Percentiles rank a stretch among this genome's conserved stretches.
These are phyloP conservation scores for Syngnathus rostellatus DNA, from an alignment of 2,797 vertebrate species.

Conservation along the genomic window DNA sequence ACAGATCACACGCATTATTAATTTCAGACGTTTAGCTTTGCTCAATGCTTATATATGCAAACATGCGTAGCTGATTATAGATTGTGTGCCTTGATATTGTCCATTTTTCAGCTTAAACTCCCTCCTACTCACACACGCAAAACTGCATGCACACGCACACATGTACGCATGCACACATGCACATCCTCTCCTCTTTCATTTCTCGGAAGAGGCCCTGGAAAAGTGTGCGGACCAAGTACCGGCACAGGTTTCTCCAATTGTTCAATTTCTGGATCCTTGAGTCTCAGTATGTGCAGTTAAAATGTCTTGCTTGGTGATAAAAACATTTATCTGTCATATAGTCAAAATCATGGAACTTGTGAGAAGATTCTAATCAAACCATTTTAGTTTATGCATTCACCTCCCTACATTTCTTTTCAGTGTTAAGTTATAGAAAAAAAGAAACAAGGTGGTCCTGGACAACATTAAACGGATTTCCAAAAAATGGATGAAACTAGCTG, in stretches of 20 bases:
- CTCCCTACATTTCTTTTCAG: not conserved
- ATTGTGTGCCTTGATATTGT: slow-evolving; percentile 44
- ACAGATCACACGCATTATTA: not conserved
- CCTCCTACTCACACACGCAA: slow-evolving; percentile 15
- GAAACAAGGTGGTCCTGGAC: not conserved
- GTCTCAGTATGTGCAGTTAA: not conserved
- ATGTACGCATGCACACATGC: slow-evolving; percentile 12
- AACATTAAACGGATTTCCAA: too few species aligned
- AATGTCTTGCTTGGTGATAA: not conserved
- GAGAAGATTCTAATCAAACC: not conserved
- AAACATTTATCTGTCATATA: not conserved
- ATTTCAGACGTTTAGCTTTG: not conserved
- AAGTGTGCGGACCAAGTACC: slow-evolving; percentile 33
- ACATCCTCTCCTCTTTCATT: slow-evolving; percentile 24
- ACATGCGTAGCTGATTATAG: slow-evolving; percentile 11
- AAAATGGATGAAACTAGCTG: not conserved
- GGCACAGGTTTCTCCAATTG: slow-evolving; percentile 6
- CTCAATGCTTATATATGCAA: not conserved
- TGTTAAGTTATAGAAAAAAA: not conserved
- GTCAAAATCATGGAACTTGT: not conserved
- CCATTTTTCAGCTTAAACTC: slow-evolving; percentile 30
- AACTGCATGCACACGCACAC: slow-evolving; percentile 3
- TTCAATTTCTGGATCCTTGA: slow-evolving; percentile 5
- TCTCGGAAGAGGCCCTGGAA: slow-evolving; percentile 48
- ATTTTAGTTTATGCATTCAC: not conserved